phyloP scores from a whole-genome alignment of 2,888 invertebrate genomes.

The Ditula angustiorana region DNA sequence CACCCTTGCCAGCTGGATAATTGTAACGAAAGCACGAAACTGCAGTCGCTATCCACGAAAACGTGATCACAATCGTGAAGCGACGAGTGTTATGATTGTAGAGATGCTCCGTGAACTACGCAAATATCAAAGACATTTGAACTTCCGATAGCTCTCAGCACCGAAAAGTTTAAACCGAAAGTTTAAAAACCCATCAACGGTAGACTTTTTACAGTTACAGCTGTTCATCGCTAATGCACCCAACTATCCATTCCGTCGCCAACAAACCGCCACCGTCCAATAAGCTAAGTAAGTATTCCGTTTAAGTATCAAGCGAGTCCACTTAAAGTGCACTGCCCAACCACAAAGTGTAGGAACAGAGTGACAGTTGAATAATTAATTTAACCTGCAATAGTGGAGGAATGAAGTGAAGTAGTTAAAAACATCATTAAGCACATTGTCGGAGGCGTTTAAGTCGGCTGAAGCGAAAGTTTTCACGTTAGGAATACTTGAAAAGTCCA shows the following conservation, averaged over 20 bases:
- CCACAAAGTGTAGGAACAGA: slow-evolving; percentile 43
- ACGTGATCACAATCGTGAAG: slow-evolving; percentile 54
- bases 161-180: slow-evolving; percentile 6
- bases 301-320: slow-evolving; percentile 34
- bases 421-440: slow-evolving; percentile 82
- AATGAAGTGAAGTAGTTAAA: slow-evolving; percentile 77
- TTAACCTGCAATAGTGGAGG: slow-evolving; percentile 69
- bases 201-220: slow-evolving; percentile 32
- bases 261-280: slow-evolving; percentile 35
- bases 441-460: slow-evolving; percentile 73
- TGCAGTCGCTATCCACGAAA: slow-evolving; percentile 52
- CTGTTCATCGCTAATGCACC: slow-evolving; percentile 35
- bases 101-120: slow-evolving; percentile 1
- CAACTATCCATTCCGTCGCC: slow-evolving; percentile 17
- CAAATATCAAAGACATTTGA: neutral
- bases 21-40: slow-evolving; percentile 58
- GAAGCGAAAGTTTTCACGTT: slow-evolving; percentile 81
- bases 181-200: slow-evolving; percentile 3
- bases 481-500: slow-evolving; percentile 84
- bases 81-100: slow-evolving; percentile 11
- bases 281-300: slow-evolving; percentile 39
- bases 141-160: slow-evolving; percentile 9
- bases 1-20: slow-evolving; percentile 60
- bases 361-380: slow-evolving; percentile 68
- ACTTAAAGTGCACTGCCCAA: slow-evolving; percentile 38